A percentile compares a stretch with the other conserved stretches of the same genome.
Evolutionary conservation across 2,797 vertebrate genomes (phyloP).

Genomic region (Falco naumanni): DNA sequence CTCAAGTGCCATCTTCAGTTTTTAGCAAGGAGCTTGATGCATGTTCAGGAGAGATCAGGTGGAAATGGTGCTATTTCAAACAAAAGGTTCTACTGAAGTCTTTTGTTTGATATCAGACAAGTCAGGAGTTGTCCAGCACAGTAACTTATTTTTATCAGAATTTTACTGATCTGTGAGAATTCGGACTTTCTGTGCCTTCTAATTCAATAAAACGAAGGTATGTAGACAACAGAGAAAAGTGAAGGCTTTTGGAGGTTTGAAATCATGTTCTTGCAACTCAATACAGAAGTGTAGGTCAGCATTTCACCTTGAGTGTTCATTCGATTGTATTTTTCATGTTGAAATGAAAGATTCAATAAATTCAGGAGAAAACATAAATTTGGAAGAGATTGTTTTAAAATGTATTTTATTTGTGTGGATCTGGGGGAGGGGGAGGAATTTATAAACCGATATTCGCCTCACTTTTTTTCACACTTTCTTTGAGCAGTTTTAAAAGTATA

Average conservation of each 20-base stretch:
- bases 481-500: slow-evolving; percentile 85
- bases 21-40: background rate
- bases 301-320: slow-evolving; percentile 59
- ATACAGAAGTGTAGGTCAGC: slow-evolving; percentile 62
- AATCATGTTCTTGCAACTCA: slow-evolving; percentile 34
- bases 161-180: slow-evolving; percentile 51
- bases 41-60: slow-evolving; percentile 61
- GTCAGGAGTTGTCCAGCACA: slow-evolving; percentile 43
- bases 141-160: slow-evolving; percentile 72
- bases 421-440: slow-evolving; percentile 64
- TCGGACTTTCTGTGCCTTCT: slow-evolving; percentile 43
- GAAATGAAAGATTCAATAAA: slow-evolving; percentile 69
- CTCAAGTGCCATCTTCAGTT: slow-evolving; percentile 63
- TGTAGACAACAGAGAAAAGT: slow-evolving; percentile 8
- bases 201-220: slow-evolving; percentile 24
- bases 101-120: slow-evolving; percentile 54
- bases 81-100: slow-evolving; percentile 54
- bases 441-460: slow-evolving; percentile 77
- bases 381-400: slow-evolving; percentile 65
- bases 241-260: slow-evolving; percentile 22
- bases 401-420: slow-evolving; percentile 70
- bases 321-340: slow-evolving; percentile 67
- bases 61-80: slow-evolving; percentile 88
- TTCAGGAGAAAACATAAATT: slow-evolving; percentile 72
- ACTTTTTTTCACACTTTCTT: slow-evolving; percentile 81